A percentile compares a stretch with the other conserved stretches of the same genome.
Conservation (phyloP, 1,140 invertebrate species). For the Formica selysi region DNA sequence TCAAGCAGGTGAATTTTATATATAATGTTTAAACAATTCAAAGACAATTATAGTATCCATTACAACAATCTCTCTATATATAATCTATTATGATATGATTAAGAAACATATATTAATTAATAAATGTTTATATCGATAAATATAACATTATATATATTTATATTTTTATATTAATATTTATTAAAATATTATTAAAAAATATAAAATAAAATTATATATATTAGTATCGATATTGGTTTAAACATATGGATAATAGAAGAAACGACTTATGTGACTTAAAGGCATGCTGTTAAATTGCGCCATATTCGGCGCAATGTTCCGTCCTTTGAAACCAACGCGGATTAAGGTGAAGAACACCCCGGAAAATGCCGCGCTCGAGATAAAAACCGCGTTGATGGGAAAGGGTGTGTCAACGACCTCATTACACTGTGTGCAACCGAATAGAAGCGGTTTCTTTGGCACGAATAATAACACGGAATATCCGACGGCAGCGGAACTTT, state of each 20-base stretch:
- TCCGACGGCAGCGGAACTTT: slow-evolving; percentile 91
- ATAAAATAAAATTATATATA: background rate
- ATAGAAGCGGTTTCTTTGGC: slow-evolving; percentile 84
- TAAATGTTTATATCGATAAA: background rate
- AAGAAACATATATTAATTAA: background rate
- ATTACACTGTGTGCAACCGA: slow-evolving; percentile 79
- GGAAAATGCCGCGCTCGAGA: slow-evolving; percentile 78
- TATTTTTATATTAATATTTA: background rate
- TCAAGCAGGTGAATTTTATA: slow-evolving; percentile 88
- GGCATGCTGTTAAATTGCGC: slow-evolving; percentile 91
- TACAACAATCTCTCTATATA: background rate
- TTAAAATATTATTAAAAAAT: slow-evolving; percentile 4
- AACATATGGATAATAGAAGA: background rate
- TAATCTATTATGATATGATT: background rate
- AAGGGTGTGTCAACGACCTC: slow-evolving; percentile 80
- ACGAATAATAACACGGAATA: slow-evolving; percentile 92
- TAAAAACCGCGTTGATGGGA: slow-evolving; percentile 77
- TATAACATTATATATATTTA: background rate
- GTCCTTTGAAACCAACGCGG: slow-evolving; percentile 90
- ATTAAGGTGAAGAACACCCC: slow-evolving; percentile 87
- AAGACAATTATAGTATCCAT: background rate
- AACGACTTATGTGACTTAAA: slow-evolving; percentile 74
- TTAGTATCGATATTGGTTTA: too few relatives aligned
- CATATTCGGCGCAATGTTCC: slow-evolving; percentile 93
- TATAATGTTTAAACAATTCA: background rate